A percentile compares a stretch with the other conserved stretches of the same genome.
phyloP scores from a whole-genome alignment of 1,140 invertebrate species.

The Temnothorax longispinosus region DNA sequence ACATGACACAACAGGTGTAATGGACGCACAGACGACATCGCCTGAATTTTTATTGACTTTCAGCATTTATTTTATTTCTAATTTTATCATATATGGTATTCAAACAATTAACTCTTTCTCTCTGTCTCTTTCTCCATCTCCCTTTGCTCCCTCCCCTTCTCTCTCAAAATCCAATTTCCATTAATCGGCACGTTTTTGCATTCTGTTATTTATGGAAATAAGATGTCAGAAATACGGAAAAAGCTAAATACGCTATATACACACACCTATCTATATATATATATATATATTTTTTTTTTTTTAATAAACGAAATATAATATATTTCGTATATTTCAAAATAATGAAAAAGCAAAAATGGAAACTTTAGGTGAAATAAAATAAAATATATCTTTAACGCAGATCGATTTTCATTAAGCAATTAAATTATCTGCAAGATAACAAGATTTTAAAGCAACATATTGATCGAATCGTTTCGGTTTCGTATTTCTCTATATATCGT shows the following conservation, averaged over 20 bases:
- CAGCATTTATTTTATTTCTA: background rate
- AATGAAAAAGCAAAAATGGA: background rate
- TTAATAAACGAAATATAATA: too few species aligned
- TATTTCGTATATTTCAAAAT: background rate
- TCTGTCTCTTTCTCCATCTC: too few species aligned
- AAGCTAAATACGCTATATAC: background rate
- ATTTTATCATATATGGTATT: background rate
- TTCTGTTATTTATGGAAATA: background rate
- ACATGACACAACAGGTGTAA: slow-evolving; percentile 27
- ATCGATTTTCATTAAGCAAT: background rate
- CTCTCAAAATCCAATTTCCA: background rate
- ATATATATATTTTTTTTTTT: too few species aligned
- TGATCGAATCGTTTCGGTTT: background rate
- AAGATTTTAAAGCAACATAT: background rate
- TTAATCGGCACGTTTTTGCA: background rate
- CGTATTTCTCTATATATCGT: background rate
- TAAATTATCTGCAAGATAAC: background rate
- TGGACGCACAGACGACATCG: background rate
- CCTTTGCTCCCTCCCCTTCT: background rate
- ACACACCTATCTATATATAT: too few species aligned
- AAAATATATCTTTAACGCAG: background rate
- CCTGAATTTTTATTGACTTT: background rate
- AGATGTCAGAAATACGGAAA: background rate
- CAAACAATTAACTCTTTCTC: background rate
- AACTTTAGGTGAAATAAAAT: background rate